Conservation (phyloP, 2,113 vertebrate genomes). For the Ptilonorhynchus violaceus region DNA sequence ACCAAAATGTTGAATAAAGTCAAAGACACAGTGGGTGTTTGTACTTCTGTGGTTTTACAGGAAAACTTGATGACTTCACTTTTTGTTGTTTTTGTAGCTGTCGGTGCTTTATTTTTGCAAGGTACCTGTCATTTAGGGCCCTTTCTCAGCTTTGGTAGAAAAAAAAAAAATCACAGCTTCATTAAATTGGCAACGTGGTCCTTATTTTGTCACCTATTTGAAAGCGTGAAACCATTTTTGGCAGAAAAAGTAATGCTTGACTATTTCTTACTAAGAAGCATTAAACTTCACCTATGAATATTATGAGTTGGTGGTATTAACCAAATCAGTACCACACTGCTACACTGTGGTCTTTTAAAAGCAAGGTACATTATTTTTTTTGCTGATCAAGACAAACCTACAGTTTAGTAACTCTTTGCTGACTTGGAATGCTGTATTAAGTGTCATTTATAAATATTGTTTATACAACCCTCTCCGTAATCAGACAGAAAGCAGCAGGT, state of each 20-base stretch:
- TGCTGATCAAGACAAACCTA: neutral
- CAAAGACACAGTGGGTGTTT: neutral
- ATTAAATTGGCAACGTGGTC: slow-evolving; percentile 9
- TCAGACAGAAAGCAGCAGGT: neutral
- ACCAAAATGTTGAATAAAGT: neutral
- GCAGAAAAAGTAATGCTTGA: slow-evolving; percentile 34
- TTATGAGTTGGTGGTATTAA: neutral
- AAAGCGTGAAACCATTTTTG: slow-evolving; percentile 58
- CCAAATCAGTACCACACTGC: neutral
- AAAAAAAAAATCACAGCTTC: slow-evolving; percentile 54
- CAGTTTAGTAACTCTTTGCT: neutral
- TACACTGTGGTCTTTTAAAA: neutral
- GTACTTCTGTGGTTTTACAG: neutral
- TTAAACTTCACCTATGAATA: neutral
- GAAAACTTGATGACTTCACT: neutral
- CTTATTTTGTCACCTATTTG: slow-evolving; percentile 55
- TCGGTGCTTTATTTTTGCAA: slow-evolving; percentile 37
- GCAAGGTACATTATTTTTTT: neutral
- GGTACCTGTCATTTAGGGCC: slow-evolving; percentile 22
- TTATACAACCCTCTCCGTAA: neutral
- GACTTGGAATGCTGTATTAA: neutral
- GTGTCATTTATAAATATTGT: neutral
- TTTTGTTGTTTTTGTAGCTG: neutral
- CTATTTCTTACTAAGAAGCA: slow-evolving; percentile 27
- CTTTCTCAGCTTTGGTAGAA: slow-evolving; percentile 26